Evolutionary conservation across 1,140 invertebrate species (phyloP).

Genomic region (Meloidogyne floridensis): DNA sequence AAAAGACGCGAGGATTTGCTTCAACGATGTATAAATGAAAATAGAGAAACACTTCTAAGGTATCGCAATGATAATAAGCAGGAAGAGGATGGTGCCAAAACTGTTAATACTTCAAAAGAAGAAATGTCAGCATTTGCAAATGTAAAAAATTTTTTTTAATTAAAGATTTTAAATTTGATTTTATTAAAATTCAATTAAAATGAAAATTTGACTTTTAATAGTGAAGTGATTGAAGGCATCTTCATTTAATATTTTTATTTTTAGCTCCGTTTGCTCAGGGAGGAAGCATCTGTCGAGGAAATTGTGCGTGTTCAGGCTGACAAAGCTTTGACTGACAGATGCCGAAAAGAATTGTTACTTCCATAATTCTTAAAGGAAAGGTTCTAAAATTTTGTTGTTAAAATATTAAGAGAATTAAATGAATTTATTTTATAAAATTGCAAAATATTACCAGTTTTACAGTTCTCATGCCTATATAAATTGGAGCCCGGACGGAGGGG

Average conservation of each 20-base stretch:
- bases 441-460: too few species aligned
- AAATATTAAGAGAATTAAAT: not conserved
- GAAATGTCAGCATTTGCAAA: not conserved
- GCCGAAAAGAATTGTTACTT: conserved; percentile 43
- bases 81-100: not conserved
- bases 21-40: conserved; percentile 42
- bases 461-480: too few species aligned
- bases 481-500: too few species aligned
- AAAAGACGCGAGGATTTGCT: conserved; percentile 39
- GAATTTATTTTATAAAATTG: too few species aligned
- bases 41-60: conserved; percentile 27
- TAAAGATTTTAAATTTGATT: not conserved
- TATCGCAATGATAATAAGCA: not conserved
- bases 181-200: too few species aligned
- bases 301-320: conserved; percentile 44
- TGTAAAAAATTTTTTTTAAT: not conserved
- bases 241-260: conserved; percentile 10
- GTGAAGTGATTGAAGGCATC: not conserved
- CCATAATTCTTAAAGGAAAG: not conserved
- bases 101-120: not conserved
- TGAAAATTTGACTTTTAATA: too few species aligned
- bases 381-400: not conserved
- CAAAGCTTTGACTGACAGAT: conserved; percentile 42
- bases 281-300: conserved; percentile 39
- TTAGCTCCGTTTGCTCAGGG: conserved; percentile 34